These are phyloP conservation scores for Drosophila nigromelanica DNA, from an alignment of 1,140 invertebrate species.

Conservation along the genomic window DNA sequence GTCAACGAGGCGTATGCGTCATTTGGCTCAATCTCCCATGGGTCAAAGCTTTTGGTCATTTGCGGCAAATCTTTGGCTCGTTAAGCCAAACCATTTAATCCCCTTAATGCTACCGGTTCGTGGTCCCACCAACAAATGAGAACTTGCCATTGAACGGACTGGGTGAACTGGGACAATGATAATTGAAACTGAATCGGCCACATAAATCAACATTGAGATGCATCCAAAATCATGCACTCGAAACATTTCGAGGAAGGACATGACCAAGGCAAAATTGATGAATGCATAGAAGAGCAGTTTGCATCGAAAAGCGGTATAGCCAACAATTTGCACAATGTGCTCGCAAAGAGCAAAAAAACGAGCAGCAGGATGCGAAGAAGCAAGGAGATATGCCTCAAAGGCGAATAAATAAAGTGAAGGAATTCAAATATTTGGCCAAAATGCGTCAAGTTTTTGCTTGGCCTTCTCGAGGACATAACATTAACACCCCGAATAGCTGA, in stretches of 20 bases:
- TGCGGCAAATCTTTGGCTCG: conserved; percentile 57
- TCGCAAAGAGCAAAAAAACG: background rate
- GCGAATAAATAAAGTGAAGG: conserved; percentile 45
- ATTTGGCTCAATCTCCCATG: conserved; percentile 26
- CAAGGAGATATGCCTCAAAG: conserved; percentile 30
- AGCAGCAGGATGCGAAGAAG: background rate
- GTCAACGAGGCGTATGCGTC: conserved; percentile 59
- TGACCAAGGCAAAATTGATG: conserved; percentile 47
- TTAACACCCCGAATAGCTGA: conserved; percentile 13
- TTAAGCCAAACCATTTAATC: conserved; percentile 63
- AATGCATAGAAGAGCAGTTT: conserved; percentile 46
- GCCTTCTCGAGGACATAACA: conserved; percentile 28
- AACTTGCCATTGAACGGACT: conserved; percentile 8
- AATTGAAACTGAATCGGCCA: conserved; percentile 63
- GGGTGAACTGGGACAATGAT: conserved; percentile 36
- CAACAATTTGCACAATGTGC: conserved; percentile 36
- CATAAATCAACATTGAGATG: conserved; percentile 73
- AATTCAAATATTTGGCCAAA: conserved; percentile 76
- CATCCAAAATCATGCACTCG: conserved; percentile 60
- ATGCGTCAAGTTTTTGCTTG: conserved; percentile 62
- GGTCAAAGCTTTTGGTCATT: conserved; percentile 40
- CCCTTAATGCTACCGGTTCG: conserved; percentile 20
- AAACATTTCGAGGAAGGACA: conserved; percentile 53
- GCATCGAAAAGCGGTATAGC: conserved; percentile 9
- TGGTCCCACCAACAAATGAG: background rate